Evolutionary conservation across 2,113 vertebrate species (phyloP).

Genomic region (Sinocyclocheilus anshuiensis): DNA sequence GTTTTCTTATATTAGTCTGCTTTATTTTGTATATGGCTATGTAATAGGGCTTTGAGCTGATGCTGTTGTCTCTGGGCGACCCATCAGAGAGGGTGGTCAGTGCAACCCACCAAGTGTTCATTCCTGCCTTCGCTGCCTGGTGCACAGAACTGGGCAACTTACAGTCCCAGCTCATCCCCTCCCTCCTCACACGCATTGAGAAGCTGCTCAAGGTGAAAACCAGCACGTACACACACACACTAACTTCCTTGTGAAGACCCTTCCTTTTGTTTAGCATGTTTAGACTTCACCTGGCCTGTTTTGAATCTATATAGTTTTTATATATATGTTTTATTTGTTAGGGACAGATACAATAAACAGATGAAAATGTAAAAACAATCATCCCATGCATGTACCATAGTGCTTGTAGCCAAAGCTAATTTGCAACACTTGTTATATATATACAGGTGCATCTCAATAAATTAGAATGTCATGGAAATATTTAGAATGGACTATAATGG

Average conservation of each 20-base stretch:
- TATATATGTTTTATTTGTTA: no score
- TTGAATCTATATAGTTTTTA: no score
- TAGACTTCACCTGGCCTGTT: not conserved
- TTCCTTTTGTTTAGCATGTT: not conserved
- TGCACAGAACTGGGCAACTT: constrained; percentile 91
- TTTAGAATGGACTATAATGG: not conserved
- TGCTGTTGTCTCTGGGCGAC: constrained; percentile 91
- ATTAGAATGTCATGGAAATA: no score
- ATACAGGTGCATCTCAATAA: no score
- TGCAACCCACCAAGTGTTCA: constrained; percentile 97
- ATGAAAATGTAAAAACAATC: no score
- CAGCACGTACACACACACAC: not conserved
- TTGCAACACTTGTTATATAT: no score
- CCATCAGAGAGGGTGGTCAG: constrained; percentile 93
- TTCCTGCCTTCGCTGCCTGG: constrained; percentile 97
- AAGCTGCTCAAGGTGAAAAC: constrained; percentile 87
- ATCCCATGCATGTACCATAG: no score
- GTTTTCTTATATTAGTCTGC: constrained; percentile 3
- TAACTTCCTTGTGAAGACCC: not conserved
- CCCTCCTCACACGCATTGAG: constrained; percentile 91
- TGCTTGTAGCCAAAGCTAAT: no score
- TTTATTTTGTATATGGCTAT: constrained; percentile 49
- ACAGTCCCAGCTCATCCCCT: constrained; percentile 90
- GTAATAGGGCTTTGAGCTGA: constrained; percentile 91
- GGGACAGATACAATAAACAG: no score